Conservation (phyloP, 2,888 invertebrate species). For the Pristionchus exspectatus region DNA sequence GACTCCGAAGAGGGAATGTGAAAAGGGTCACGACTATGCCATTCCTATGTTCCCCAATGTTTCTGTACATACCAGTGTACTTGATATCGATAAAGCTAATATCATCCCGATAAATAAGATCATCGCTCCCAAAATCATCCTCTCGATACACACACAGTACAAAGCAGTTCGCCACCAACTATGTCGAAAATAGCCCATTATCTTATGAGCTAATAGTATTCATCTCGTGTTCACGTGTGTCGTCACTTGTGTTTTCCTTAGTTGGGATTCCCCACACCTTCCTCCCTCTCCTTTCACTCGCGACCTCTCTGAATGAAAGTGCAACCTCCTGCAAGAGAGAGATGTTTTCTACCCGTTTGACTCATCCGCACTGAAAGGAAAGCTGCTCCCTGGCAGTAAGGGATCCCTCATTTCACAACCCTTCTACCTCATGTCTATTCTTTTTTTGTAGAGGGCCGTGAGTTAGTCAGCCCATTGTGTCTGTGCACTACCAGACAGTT, state of each 20-base stretch:
- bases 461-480: too few species aligned
- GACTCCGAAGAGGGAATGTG: conserved; percentile 11
- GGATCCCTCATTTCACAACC: neutral
- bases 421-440: neutral
- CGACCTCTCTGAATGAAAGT: neutral
- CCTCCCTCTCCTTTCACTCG: neutral
- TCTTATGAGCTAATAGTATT: neutral
- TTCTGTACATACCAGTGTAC: conserved; percentile 7
- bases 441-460: neutral
- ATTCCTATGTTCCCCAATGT: neutral
- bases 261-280: neutral
- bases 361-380: too few species aligned
- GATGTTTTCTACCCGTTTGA: neutral
- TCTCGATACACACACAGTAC: too few species aligned
- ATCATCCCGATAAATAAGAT: neutral
- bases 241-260: neutral
- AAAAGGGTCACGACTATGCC: neutral
- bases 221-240: neutral
- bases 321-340: neutral
- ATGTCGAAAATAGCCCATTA: too few species aligned
- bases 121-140: too few species aligned
- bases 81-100: neutral
- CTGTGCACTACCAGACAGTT: too few species aligned
- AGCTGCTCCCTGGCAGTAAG: too few species aligned
- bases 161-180: too few species aligned